Evolutionary conservation across 2,113 vertebrate species (phyloP).

Genomic region (Lasiurus cinereus): DNA sequence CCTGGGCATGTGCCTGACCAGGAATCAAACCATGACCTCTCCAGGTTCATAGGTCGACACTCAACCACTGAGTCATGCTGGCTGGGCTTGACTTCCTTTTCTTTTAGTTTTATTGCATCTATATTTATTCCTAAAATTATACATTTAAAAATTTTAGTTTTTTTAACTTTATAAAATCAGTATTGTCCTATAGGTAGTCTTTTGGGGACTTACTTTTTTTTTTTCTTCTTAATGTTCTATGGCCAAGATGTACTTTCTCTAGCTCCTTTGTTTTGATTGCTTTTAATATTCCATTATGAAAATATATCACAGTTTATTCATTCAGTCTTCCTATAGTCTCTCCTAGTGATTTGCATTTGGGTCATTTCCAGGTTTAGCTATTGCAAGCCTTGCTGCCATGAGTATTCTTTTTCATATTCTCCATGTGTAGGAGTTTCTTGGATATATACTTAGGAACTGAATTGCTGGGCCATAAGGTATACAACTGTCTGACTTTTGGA

Average conservation of each 20-base stretch:
- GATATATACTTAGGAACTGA: not conserved
- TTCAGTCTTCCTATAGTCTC: not conserved
- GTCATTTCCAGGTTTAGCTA: not conserved
- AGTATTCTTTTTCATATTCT: not conserved
- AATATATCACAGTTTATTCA: not conserved
- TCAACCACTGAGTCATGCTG: no score
- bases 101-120: not conserved
- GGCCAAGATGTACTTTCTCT: not conserved
- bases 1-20: no score
- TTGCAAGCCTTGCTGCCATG: not conserved
- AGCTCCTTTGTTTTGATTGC: slow-evolving; percentile 15
- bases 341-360: not conserved
- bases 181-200: not conserved
- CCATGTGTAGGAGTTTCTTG: not conserved
- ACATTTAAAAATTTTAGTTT: not conserved
- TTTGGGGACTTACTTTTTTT: not conserved
- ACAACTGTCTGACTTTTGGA: not conserved
- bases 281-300: not conserved
- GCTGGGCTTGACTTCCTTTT: not conserved
- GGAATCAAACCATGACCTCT: no score
- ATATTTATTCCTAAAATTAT: not conserved
- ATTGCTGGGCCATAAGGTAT: not conserved
- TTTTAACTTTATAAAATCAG: slow-evolving; percentile 18
- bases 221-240: not conserved
- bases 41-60: no score